Percentiles rank a stretch among this genome's conserved stretches.
These are phyloP conservation scores for Dendrolimus houi DNA, from an alignment of 2,888 invertebrate genomes.

Conservation along the genomic window DNA sequence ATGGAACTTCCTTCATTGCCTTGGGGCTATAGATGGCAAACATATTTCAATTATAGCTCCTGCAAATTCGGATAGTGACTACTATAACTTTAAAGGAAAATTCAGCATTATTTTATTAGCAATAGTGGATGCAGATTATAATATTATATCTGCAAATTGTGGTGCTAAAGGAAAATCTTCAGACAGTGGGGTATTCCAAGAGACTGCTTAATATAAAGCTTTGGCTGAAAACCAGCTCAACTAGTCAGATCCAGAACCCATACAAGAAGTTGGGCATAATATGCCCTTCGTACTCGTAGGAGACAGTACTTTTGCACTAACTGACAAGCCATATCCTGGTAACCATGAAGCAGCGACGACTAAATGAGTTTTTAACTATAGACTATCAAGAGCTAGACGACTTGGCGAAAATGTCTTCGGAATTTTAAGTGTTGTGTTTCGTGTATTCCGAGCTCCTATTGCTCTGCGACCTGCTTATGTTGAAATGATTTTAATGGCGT, in stretches of 20 bases:
- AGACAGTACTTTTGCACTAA: too few species aligned
- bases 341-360: conserved; percentile 10
- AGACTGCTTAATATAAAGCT: conserved; percentile 9
- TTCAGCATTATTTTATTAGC: conserved; percentile 17
- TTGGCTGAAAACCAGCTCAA: neutral
- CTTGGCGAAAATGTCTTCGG: conserved; percentile 11
- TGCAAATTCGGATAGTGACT: conserved; percentile 17
- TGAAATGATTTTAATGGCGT: too few species aligned
- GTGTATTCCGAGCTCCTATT: too few species aligned
- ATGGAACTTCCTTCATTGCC: conserved; percentile 1
- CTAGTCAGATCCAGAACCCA: conserved; percentile 12
- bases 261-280: conserved; percentile 13
- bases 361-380: conserved; percentile 13
- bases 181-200: conserved; percentile 18
- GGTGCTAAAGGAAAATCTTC: conserved; percentile 18
- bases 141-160: conserved; percentile 16
- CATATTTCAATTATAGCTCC: conserved; percentile 18
- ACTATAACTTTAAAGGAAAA: conserved; percentile 25
- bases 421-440: conserved; percentile 8
- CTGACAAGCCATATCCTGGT: conserved; percentile 13
- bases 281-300: conserved; percentile 14
- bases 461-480: too few species aligned
- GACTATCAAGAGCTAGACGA: conserved; percentile 10
- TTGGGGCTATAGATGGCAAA: conserved; percentile 21
- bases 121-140: conserved; percentile 15